Evolutionary conservation across 2,888 invertebrate species (phyloP).

Genomic region (Mythimna lalbum): DNA sequence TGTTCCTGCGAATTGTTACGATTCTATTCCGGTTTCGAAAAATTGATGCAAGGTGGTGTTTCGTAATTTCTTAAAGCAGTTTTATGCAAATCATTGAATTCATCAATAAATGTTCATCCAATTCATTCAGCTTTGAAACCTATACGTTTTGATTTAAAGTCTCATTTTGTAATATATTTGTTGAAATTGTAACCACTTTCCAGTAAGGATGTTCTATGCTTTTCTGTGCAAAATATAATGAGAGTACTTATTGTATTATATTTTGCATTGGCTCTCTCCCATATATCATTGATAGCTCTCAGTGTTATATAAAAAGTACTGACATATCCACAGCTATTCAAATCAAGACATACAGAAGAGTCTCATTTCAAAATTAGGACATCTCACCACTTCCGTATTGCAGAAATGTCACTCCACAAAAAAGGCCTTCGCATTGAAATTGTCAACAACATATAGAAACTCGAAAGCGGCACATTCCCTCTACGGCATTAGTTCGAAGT

Average conservation of each 20-base stretch:
- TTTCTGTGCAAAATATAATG: too few species aligned
- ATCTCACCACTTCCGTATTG: conserved; percentile 33
- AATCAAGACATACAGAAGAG: not conserved
- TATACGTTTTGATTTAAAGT: too few species aligned
- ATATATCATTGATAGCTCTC: not conserved
- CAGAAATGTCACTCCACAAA: conserved; percentile 34
- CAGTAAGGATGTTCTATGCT: not conserved
- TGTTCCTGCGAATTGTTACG: not conserved
- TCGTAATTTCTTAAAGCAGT: not conserved
- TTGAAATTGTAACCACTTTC: too few species aligned
- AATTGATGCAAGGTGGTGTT: not conserved
- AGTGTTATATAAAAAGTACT: not conserved
- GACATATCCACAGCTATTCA: not conserved
- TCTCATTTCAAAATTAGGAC: conserved; percentile 19
- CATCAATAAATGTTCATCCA: too few species aligned
- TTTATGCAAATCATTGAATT: conserved; percentile 1
- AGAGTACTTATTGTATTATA: too few species aligned
- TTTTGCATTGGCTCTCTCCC: not conserved
- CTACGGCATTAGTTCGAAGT: conserved; percentile 79
- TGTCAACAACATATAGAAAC: conserved; percentile 51
- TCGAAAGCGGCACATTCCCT: conserved; percentile 83
- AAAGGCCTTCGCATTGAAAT: conserved; percentile 60
- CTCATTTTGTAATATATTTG: too few species aligned
- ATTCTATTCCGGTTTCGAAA: conserved; percentile 15
- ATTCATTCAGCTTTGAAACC: too few species aligned